These are phyloP conservation scores for Acanthococcus lagerstroemiae DNA, from an alignment of 2,888 invertebrate species.

Conservation along the genomic window DNA sequence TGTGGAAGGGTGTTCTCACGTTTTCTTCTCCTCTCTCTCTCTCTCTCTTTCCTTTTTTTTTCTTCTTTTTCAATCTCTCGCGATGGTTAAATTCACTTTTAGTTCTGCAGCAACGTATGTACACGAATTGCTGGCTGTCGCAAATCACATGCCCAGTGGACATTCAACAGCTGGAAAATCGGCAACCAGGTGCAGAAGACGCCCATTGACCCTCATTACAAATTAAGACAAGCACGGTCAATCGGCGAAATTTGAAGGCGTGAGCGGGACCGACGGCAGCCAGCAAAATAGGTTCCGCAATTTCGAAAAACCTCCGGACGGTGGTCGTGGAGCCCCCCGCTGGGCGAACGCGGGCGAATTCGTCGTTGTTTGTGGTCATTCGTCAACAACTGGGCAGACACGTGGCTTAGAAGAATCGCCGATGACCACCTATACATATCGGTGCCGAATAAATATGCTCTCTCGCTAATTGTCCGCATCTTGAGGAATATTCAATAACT, in stretches of 20 bases:
- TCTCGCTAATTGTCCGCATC: not conserved
- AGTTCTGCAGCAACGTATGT: not conserved
- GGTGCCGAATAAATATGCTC: not conserved
- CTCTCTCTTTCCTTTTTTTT: not conserved
- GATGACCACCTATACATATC: conserved; percentile 15
- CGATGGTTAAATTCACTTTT: not conserved
- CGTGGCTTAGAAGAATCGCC: conserved; percentile 1
- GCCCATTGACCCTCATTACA: not conserved
- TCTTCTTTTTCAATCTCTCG: not conserved
- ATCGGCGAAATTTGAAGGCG: conserved; percentile 13
- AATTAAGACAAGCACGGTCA: conserved; percentile 24
- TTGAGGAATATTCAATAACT: not conserved
- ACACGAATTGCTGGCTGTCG: not conserved
- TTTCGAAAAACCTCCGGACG: not conserved
- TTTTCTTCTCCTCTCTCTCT: not conserved
- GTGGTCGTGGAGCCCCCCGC: no score
- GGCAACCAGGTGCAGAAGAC: conserved; percentile 3
- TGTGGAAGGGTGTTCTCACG: not conserved
- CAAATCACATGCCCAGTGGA: not conserved
- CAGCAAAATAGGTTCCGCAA: not conserved
- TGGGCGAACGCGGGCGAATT: not conserved
- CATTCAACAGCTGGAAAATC: conserved; percentile 16
- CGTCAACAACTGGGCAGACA: conserved; percentile 22
- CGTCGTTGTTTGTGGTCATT: conserved; percentile 7
- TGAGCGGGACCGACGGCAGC: conserved; percentile 1